Percentiles rank a stretch among this genome's conserved stretches.
phyloP scores from a whole-genome alignment of 2,888 invertebrate genomes.

The Dynastes hyllus region DNA sequence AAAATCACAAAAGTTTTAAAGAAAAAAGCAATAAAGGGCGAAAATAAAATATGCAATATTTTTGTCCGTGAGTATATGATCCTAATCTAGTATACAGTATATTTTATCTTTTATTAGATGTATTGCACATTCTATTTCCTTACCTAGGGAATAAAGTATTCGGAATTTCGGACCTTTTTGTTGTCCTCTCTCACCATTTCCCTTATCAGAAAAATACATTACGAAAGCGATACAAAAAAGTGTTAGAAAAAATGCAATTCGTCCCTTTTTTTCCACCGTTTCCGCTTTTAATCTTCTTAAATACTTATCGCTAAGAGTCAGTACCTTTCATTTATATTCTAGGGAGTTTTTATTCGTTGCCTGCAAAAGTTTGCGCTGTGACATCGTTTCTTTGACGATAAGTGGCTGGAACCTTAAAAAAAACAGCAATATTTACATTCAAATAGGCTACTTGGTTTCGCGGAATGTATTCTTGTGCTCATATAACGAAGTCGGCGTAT shows the following conservation, averaged over 20 bases:
- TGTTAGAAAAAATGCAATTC: neutral
- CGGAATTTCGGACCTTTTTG: neutral
- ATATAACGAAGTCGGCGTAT: neutral
- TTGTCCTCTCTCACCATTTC: neutral
- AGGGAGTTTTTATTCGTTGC: neutral
- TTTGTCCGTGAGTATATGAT: too few species aligned
- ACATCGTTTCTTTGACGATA: neutral
- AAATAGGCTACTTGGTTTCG: constrained; percentile 1
- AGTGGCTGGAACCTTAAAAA: neutral
- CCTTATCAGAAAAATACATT: neutral
- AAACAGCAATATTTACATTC: constrained; percentile 4
- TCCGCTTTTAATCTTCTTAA: neutral
- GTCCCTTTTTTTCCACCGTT: neutral
- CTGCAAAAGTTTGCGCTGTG: neutral
- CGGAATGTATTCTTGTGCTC: neutral
- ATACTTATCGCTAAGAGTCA: neutral
- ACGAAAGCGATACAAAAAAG: neutral
- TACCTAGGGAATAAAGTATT: neutral
- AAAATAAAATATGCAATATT: too few species aligned
- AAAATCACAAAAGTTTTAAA: too few species aligned
- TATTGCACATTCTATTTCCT: too few species aligned
- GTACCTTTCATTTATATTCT: neutral
- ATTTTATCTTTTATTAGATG: too few species aligned
- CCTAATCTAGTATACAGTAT: too few species aligned
- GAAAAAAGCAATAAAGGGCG: too few species aligned